These are phyloP conservation scores for Eupithecia abbreviata DNA, from an alignment of 2,888 invertebrate species.

Conservation along the genomic window DNA sequence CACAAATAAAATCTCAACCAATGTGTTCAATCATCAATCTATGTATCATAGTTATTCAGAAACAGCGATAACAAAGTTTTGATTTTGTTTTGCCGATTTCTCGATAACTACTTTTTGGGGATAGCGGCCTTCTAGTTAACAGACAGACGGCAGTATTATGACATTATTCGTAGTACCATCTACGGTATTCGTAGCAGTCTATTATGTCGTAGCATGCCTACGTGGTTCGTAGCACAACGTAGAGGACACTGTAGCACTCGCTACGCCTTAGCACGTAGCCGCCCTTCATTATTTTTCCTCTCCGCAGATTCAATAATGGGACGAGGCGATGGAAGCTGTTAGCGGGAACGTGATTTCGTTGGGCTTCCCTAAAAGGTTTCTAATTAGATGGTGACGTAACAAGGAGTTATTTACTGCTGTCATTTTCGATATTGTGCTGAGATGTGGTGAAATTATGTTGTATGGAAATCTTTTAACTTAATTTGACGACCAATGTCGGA, in stretches of 20 bases:
- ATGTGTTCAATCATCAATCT: no score
- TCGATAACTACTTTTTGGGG: no score
- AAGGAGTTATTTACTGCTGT: constrained; percentile 22
- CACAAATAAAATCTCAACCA: no score
- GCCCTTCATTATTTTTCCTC: constrained; percentile 13
- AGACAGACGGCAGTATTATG: no score
- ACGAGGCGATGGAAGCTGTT: constrained; percentile 36
- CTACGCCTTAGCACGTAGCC: constrained; percentile 12
- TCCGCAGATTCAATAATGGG: constrained; percentile 40
- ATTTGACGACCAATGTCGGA: not conserved
- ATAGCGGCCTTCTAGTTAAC: no score
- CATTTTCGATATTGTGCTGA: constrained; percentile 16
- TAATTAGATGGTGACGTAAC: constrained; percentile 42
- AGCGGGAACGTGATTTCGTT: constrained; percentile 42
- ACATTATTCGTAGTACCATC: no score
- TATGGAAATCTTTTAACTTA: not conserved
- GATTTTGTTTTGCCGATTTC: no score
- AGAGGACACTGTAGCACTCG: constrained; percentile 8
- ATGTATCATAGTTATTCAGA: no score
- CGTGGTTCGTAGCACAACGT: not conserved
- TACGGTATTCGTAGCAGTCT: not conserved
- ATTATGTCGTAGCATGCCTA: not conserved
- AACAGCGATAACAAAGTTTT: no score
- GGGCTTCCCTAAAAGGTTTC: constrained; percentile 41
- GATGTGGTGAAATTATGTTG: not conserved